Evolutionary conservation across 2,797 vertebrate genomes (phyloP).

Genomic region (Tangara arthus): DNA sequence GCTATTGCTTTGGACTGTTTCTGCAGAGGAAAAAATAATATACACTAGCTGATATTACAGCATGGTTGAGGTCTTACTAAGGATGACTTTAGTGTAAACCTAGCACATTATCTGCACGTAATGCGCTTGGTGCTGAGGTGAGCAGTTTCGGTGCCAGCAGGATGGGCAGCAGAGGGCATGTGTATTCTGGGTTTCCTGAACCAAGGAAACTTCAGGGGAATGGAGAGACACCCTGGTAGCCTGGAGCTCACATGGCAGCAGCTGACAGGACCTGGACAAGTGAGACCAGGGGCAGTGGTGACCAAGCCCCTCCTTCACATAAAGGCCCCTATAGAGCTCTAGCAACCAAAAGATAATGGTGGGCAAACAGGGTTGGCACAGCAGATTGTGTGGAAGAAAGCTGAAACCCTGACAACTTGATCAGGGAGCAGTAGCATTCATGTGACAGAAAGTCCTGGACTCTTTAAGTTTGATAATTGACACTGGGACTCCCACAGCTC

Average conservation of each 20-base stretch:
- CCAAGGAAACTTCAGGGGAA: no score
- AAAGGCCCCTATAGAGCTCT: not conserved
- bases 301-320: not conserved
- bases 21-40: not conserved
- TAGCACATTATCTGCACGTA: not conserved
- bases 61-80: not conserved
- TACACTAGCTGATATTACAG: not conserved
- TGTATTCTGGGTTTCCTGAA: not conserved
- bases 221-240: not conserved
- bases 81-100: not conserved
- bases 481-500: not conserved
- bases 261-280: not conserved
- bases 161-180: rapidly evolving
- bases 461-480: not conserved
- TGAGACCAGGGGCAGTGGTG: not conserved
- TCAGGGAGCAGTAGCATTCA: not conserved
- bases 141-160: not conserved
- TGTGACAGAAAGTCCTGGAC: not conserved
- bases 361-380: not conserved
- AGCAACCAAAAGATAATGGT: not conserved
- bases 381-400: not conserved
- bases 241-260: not conserved
- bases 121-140: not conserved
- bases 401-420: not conserved
- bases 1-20: not conserved